These are phyloP conservation scores for Sciaenops ocellatus DNA, from an alignment of 2,797 vertebrate species.

Conservation along the genomic window DNA sequence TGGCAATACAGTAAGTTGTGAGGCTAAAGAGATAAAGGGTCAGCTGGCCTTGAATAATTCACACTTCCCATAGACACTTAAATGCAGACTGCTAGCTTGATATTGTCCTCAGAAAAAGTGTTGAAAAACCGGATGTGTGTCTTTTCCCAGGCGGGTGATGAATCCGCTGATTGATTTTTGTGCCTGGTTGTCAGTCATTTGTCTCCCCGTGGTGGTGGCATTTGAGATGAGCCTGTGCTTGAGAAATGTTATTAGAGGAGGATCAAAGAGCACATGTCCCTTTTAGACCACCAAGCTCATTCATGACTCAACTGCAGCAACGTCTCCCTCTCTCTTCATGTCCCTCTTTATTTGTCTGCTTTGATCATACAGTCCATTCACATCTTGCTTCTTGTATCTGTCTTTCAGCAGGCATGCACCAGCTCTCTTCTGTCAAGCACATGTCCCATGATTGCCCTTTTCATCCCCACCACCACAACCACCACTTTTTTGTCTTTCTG, in stretches of 20 bases:
- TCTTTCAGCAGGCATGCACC: slow-evolving; percentile 2
- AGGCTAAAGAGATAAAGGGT: slow-evolving; percentile 64
- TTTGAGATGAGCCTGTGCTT: slow-evolving; percentile 39
- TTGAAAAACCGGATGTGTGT: background rate
- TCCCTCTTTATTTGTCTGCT: slow-evolving; percentile 56
- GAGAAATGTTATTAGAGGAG: slow-evolving; percentile 51
- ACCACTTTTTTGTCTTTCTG: slow-evolving; percentile 43
- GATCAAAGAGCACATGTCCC: slow-evolving; percentile 63
- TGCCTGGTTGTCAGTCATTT: slow-evolving; percentile 41
- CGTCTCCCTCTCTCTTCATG: slow-evolving; percentile 46
- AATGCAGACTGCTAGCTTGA: slow-evolving; percentile 16
- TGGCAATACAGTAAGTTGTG: slow-evolving; percentile 45
- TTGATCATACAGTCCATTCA: slow-evolving; percentile 64
- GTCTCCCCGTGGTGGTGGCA: slow-evolving; percentile 40
- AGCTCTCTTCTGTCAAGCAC: slow-evolving; percentile 39
- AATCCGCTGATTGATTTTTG: slow-evolving; percentile 43
- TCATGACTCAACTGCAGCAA: slow-evolving; percentile 48
- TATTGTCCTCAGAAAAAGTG: background rate
- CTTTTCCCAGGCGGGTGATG: slow-evolving; percentile 23
- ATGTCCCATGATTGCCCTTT: slow-evolving; percentile 51
- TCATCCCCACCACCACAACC: slow-evolving; percentile 12
- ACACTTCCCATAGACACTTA: slow-evolving; percentile 29
- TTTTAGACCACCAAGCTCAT: slow-evolving; percentile 55
- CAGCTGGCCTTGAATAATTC: slow-evolving; percentile 61
- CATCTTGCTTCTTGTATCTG: slow-evolving; percentile 39